Base-by-base conservation (phyloP, 2,113 vertebrate genomes). In the Egretta garzetta region DNA sequence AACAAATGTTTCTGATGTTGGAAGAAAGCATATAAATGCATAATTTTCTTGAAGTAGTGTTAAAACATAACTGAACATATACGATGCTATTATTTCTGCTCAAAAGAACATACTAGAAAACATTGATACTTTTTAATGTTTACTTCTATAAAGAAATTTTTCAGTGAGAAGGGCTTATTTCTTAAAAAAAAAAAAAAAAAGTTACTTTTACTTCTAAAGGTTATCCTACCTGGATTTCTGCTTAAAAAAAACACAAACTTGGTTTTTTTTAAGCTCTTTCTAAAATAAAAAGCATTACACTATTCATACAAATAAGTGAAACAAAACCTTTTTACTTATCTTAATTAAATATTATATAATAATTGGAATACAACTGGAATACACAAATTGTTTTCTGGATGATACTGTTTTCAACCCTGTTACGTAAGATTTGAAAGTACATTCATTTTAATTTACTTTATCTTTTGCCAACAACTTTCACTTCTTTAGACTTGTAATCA, bases 211-310 rank as follows among this genome's bases (percentile, higher is more conserved):
- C 6, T 66, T 60, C 55, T 60, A 77, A n/a, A 87, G 22, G 12
- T 45, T 56, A 67, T 39, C 18, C 20, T 60, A 56, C 12, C 6
- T 56, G 24, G 14, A 56, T 27, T 62, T 79, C 45, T 83, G 17
- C 20, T 37, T 60, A 67, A 27, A 17, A 77, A 58, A 73, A 18
- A 1, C 0, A 2, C 1, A 7, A 32, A 17, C 2, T 23, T 52
- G 26, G 62, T 32, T 23, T 3, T 53, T 53, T 59, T n/a, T 37
- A 68, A 79, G 27, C 3, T 18, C 27, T 67, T 67, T 62, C 66
- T 73, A 39, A 56, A 82, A n/a, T 28, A 49, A 67, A 63, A 66
- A 47, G 1, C 2, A 28, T 47, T 76, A 64, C 3, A 60, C 2
- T 64, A 55, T 22, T 39, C 22, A 35, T 47, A 53, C 6, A 45